phyloP scores from a whole-genome alignment of 2,113 vertebrate genomes.

The Cyanistes caeruleus region DNA sequence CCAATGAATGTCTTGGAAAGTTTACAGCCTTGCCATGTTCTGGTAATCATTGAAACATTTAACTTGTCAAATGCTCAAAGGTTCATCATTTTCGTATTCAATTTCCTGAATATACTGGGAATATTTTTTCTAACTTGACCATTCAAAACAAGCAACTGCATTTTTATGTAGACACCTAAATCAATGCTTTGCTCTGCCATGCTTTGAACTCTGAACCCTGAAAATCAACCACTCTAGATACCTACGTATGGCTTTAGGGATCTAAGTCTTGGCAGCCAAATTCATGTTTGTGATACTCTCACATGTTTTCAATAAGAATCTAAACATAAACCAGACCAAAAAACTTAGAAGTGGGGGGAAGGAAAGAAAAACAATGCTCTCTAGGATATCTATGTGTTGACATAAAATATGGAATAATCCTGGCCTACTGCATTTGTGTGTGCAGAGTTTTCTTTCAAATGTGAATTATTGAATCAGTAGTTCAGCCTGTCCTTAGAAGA shows the following conservation, averaged over 20 bases:
- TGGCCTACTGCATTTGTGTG: neutral
- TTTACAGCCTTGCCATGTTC: neutral
- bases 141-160: neutral
- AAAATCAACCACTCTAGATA: neutral
- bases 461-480: neutral
- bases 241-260: neutral
- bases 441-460: neutral
- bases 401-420: slow-evolving; percentile 35
- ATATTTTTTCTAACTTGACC: neutral
- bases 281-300: slow-evolving; percentile 5
- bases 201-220: neutral
- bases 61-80: neutral
- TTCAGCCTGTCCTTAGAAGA: neutral
- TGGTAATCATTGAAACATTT: neutral
- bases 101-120: neutral
- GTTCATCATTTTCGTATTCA: neutral
- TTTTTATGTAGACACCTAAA: neutral
- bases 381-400: slow-evolving; percentile 17
- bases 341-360: neutral
- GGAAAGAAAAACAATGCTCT: neutral
- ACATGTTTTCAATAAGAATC: slow-evolving; percentile 42
- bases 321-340: slow-evolving; percentile 42
- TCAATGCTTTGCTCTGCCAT: neutral
- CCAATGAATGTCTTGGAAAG: neutral
- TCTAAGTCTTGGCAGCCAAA: neutral